A percentile compares a stretch with the other conserved stretches of the same genome.
Conservation (phyloP, 1,140 invertebrate species). For the Solen grandis region DNA sequence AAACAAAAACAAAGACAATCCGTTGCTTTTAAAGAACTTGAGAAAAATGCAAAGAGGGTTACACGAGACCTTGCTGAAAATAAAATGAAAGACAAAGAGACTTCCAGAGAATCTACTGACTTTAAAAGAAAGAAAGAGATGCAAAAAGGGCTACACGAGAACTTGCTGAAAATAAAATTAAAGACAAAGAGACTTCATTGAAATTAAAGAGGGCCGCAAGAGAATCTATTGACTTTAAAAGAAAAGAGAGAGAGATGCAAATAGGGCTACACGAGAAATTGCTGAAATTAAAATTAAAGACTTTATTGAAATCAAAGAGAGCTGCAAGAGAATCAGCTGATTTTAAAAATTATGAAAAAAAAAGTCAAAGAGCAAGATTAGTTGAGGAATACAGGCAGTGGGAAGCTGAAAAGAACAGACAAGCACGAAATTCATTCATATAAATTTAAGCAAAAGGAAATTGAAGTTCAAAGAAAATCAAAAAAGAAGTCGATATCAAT, state of each 20-base stretch:
- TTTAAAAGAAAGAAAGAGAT: conserved; percentile 21
- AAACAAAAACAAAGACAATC: too few relatives aligned
- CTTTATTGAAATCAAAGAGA: too few relatives aligned
- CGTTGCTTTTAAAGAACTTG: background rate
- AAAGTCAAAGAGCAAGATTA: background rate
- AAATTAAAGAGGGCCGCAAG: background rate
- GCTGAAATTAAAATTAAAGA: background rate
- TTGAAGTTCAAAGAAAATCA: too few relatives aligned
- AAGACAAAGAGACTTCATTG: conserved; percentile 7
- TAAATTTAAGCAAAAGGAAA: too few relatives aligned
- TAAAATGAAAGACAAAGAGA: background rate
- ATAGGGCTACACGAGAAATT: background rate
- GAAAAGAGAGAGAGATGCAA: too few relatives aligned
- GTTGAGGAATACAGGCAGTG: background rate
- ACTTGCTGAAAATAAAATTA: background rate
- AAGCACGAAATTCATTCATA: too few relatives aligned
- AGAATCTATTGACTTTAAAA: too few relatives aligned
- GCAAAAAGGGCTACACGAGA: background rate
- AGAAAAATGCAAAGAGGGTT: too few relatives aligned
- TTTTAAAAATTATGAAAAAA: background rate
- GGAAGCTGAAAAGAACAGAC: too few relatives aligned
- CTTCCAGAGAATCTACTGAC: background rate
- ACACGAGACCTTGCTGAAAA: too few relatives aligned
- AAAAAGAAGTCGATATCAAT: background rate
- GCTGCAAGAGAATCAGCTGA: too few relatives aligned